A percentile compares a stretch with the other conserved stretches of the same genome.
Conservation (phyloP, 2,888 invertebrate genomes). For the Apantesis nais region DNA sequence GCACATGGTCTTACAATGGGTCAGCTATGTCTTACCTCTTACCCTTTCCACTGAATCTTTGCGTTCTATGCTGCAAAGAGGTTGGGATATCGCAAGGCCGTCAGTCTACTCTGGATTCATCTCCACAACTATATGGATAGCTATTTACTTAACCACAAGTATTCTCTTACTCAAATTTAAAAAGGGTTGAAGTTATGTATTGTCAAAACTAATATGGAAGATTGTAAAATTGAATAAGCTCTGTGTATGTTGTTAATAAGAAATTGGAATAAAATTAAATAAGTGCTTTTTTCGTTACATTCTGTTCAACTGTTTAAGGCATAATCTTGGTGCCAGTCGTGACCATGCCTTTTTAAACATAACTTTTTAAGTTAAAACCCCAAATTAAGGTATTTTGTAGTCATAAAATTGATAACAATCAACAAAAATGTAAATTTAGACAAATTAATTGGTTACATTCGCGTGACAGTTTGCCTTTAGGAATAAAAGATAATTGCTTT, state of each 20-base stretch:
- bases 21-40: constrained; percentile 92
- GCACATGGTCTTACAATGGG: constrained; percentile 89
- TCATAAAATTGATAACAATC: constrained; percentile 8
- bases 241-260: neutral
- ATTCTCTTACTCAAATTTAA: constrained; percentile 93
- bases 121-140: constrained; percentile 92
- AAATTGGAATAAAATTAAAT: neutral
- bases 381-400: neutral
- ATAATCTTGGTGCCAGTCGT: neutral
- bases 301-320: neutral
- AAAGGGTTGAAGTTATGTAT: constrained; percentile 87
- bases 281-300: neutral
- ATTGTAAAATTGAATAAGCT: neutral
- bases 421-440: neutral
- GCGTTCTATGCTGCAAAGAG: constrained; percentile 93
- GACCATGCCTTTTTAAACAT: no score
- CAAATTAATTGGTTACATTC: constrained; percentile 4
- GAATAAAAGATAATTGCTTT: constrained; percentile 1
- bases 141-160: constrained; percentile 90
- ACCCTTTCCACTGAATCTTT: constrained; percentile 95
- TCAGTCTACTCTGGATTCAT: constrained; percentile 93
- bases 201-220: constrained; percentile 5
- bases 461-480: constrained; percentile 6
- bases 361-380: neutral
- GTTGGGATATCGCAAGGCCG: constrained; percentile 90